phyloP scores from a whole-genome alignment of 2,113 vertebrate species.

The Sisor rabdophorus region DNA sequence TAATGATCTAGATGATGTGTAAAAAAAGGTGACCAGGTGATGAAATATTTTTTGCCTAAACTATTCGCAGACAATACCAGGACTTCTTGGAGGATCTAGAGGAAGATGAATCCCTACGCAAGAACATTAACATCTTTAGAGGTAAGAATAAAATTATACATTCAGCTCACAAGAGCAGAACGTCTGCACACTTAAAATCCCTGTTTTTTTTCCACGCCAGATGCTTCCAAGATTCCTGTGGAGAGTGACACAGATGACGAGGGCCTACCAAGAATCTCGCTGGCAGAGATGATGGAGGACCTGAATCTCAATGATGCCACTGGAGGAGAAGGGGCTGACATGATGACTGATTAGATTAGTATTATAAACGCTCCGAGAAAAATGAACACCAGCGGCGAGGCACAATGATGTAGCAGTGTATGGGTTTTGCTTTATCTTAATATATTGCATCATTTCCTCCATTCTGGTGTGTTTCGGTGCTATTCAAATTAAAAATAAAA shows the following conservation, averaged over 20 bases:
- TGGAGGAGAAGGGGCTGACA: slow-evolving; percentile 84
- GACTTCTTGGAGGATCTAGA: slow-evolving; percentile 98
- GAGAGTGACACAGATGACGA: slow-evolving; percentile 95
- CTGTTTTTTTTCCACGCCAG: slow-evolving; percentile 53
- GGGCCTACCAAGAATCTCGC: slow-evolving; percentile 82
- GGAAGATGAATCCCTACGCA: slow-evolving; percentile 92
- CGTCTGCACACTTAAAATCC: neutral
- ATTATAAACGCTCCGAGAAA: neutral
- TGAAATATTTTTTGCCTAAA: neutral
- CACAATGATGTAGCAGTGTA: neutral
- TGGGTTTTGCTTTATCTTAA: neutral
- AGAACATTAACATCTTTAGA: slow-evolving; percentile 93
- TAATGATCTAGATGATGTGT: neutral
- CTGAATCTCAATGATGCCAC: slow-evolving; percentile 87
- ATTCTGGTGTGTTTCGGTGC: too few relatives aligned
- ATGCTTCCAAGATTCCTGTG: slow-evolving; percentile 77
- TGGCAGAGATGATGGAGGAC: slow-evolving; percentile 94
- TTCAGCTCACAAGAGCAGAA: neutral
- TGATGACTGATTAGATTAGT: slow-evolving; percentile 73
- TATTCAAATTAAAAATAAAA: too few relatives aligned
- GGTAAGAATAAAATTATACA: slow-evolving; percentile 62
- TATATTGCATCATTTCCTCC: too few relatives aligned
- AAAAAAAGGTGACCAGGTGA: neutral
- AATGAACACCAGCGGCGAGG: neutral
- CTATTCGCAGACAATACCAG: slow-evolving; percentile 82